Base-by-base conservation (phyloP, 2,888 invertebrate genomes). In the Epirrhoe alternata region DNA sequence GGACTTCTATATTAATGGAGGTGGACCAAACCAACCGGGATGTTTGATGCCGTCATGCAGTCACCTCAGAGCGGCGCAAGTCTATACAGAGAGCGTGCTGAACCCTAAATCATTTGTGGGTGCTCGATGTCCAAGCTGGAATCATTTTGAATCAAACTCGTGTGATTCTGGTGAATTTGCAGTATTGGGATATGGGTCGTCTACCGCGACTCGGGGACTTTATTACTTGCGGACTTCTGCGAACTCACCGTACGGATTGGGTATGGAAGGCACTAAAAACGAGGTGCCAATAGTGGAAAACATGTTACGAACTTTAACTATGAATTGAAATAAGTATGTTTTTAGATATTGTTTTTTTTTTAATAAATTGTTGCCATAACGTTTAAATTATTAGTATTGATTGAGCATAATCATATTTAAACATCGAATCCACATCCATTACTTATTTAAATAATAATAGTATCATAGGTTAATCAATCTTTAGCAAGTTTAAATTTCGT, bases 1-100 rank as follows among this genome's bases (percentile, higher is more conserved):
- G 1, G 96, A 96, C 83, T 96, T 96, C 83, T 96, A 95, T 88
- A 95, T 96, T 5, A 96, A 96, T 75, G 94, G 95, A 17, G 96
- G 96, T 14, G 94, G 95, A 2, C 94, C 96, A 0, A 89, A 94
- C 66, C 96, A 96, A 79, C 96, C 96, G 0, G 96, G 96, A 7
- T 96, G 96, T 79, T 87, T 94, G 38, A 87, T 90, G 81, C 91
- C 92, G 0, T 86, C 89, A 1, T 94, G 94, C 70, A 94, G 94
- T 74, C 94, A 94, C 72, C 82, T 92, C 24, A 83, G 94, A 61
- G 93, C 93, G 5, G 90, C 90, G 1, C 79, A 88, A 79, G 85
- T 93, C 4, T 94, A 87, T 62, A 85, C 84, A 12, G 93, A 93
- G 68, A 93, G 93, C 69, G 82, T 93, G 61, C 82, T 74, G 67